phyloP scores from a whole-genome alignment of 23 tunicate genomes.

The Halocynthia roretzi region DNA sequence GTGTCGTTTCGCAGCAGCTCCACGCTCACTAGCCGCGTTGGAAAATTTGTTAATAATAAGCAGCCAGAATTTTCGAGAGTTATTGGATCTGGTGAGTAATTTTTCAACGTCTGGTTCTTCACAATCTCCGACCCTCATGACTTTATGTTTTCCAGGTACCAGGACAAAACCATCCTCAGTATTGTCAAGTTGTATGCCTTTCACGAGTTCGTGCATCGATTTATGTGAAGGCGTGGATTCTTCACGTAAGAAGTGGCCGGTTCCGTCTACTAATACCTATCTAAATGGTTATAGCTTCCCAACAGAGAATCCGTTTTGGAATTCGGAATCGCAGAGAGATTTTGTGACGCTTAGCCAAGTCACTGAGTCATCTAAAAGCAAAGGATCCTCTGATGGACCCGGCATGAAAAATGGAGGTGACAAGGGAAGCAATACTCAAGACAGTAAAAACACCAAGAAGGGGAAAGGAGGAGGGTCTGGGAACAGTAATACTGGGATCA shows the following conservation, averaged over 20 bases:
- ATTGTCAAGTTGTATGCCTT: slow-evolving; percentile 19
- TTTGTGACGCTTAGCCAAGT: not conserved
- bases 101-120: too few relatives aligned
- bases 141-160: not conserved
- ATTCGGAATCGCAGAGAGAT: too few relatives aligned
- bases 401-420: not conserved
- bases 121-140: too few relatives aligned
- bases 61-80: slow-evolving; percentile 2
- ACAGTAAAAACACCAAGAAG: not conserved
- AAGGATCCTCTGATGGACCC: slow-evolving; percentile 8
- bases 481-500: slow-evolving; percentile 12
- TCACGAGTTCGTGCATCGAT: slow-evolving; percentile 9
- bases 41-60: slow-evolving; percentile 10
- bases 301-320: too few relatives aligned
- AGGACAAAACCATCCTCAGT: not conserved
- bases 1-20: slow-evolving; percentile 19
- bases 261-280: not conserved
- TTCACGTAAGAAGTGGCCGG: not conserved
- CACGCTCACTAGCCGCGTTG: slow-evolving; percentile 5
- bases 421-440: slow-evolving; percentile 4
- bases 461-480: slow-evolving; percentile 13
- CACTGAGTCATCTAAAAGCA: not conserved
- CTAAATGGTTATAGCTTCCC: too few relatives aligned
- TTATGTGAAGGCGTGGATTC: not conserved
- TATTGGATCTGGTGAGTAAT: not conserved